Conservation (phyloP, 2,888 invertebrate species). For the Portevinia maculata region DNA sequence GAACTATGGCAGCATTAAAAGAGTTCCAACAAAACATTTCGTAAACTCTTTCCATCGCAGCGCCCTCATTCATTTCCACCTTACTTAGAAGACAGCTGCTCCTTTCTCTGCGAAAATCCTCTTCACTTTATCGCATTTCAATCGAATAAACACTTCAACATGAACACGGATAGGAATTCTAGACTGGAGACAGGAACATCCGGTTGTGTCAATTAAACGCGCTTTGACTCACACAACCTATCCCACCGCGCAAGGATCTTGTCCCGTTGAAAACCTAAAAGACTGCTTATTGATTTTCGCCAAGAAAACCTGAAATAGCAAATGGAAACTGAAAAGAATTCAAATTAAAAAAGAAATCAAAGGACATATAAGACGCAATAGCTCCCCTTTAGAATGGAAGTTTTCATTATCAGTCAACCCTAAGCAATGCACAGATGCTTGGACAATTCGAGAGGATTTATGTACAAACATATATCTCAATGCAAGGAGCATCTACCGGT, state of each 20-base stretch:
- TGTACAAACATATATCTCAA: too few species aligned
- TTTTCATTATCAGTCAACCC: constrained; percentile 61
- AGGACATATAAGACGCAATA: constrained; percentile 2
- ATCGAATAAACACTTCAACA: constrained; percentile 70
- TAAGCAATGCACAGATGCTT: constrained; percentile 43
- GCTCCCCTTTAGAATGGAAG: constrained; percentile 29
- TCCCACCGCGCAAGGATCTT: neutral
- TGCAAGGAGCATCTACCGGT: constrained; percentile 31
- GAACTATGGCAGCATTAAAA: too few species aligned
- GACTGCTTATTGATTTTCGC: constrained; percentile 50
- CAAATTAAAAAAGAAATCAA: constrained; percentile 1
- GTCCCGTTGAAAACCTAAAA: neutral
- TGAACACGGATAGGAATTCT: constrained; percentile 25
- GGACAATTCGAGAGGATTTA: constrained; percentile 57
- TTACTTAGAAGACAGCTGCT: constrained; percentile 33
- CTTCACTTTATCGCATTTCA: constrained; percentile 44
- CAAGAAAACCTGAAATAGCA: constrained; percentile 21
- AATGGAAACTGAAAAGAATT: constrained; percentile 1
- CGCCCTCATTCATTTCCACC: neutral
- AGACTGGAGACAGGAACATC: constrained; percentile 41
- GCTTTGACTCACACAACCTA: constrained; percentile 41
- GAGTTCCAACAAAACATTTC: neutral
- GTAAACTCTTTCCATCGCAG: neutral
- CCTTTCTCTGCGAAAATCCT: constrained; percentile 14
- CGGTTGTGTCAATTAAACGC: constrained; percentile 67